Evolutionary conservation across 2,113 vertebrate genomes (phyloP).

Genomic region (Ochotona curzoniae): DNA sequence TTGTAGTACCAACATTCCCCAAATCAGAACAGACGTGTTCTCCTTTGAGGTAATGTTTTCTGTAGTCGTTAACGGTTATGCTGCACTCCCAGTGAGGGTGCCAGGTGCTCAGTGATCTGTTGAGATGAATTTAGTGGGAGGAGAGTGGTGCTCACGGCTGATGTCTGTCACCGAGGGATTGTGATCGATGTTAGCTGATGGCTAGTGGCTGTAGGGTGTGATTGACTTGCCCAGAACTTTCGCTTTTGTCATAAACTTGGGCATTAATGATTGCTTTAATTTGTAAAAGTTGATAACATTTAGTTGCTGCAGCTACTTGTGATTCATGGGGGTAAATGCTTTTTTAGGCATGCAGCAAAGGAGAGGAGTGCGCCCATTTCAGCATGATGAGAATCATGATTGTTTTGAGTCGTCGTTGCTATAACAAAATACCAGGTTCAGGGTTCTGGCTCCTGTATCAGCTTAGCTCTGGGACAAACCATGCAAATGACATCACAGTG

Average conservation of each 20-base stretch:
- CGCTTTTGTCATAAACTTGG: neutral
- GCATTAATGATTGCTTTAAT: neutral
- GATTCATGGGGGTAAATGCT: neutral
- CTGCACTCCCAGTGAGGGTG: neutral
- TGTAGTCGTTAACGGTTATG: neutral
- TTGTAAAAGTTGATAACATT: neutral
- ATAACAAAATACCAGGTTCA: too few species aligned
- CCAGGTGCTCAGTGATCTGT: neutral
- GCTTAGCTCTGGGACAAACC: too few species aligned
- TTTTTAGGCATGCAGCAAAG: neutral
- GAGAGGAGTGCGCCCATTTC: neutral
- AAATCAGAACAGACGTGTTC: neutral
- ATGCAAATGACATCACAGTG: too few species aligned
- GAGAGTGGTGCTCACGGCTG: neutral
- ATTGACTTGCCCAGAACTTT: neutral
- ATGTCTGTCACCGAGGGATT: neutral
- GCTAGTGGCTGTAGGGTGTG: neutral
- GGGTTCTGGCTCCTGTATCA: too few species aligned
- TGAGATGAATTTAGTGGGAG: neutral
- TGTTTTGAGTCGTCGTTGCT: neutral
- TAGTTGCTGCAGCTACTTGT: neutral
- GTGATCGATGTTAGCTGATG: neutral
- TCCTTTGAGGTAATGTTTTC: neutral
- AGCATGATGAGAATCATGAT: neutral
- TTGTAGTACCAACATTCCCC: neutral